Conservation (phyloP, 1,140 invertebrate species). For the Papilio dardanus region DNA sequence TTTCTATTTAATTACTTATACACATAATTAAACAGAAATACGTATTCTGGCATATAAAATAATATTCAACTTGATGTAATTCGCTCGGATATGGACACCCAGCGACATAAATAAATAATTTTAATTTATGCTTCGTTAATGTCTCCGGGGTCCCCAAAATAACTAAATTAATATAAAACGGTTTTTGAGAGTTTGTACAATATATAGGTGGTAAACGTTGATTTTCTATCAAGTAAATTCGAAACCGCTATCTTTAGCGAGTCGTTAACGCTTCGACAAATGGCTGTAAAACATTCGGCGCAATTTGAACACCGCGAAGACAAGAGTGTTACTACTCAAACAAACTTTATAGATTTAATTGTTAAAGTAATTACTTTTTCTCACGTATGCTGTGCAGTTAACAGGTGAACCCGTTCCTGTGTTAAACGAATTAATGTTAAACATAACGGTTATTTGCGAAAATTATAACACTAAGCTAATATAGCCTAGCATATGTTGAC, state of each 20-base stretch:
- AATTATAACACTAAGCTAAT: conserved; percentile 12
- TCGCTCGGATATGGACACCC: background rate
- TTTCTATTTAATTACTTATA: background rate
- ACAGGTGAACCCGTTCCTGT: background rate
- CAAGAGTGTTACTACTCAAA: conserved; percentile 23
- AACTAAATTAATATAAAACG: conserved; percentile 35
- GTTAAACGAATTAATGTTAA: conserved; percentile 2
- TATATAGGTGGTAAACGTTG: conserved; percentile 62
- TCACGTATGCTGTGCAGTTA: conserved; percentile 30
- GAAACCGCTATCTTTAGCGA: conserved; percentile 73
- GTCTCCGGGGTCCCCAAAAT: conserved; percentile 52
- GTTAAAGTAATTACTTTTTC: conserved; percentile 33
- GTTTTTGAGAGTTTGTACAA: conserved; percentile 44
- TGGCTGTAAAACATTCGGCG: conserved; percentile 57
- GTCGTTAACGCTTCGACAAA: conserved; percentile 67
- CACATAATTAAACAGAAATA: background rate
- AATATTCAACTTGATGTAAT: no score
- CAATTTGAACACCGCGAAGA: conserved; percentile 41
- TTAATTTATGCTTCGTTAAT: conserved; percentile 31
- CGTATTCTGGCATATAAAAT: no score
- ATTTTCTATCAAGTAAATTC: conserved; percentile 70
- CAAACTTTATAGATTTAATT: conserved; percentile 25
- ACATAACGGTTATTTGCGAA: conserved; percentile 22
- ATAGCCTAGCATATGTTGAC: conserved; percentile 9
- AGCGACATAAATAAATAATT: background rate